Conservation (phyloP, 2,113 vertebrate species). For the Physeter macrocephalus region DNA sequence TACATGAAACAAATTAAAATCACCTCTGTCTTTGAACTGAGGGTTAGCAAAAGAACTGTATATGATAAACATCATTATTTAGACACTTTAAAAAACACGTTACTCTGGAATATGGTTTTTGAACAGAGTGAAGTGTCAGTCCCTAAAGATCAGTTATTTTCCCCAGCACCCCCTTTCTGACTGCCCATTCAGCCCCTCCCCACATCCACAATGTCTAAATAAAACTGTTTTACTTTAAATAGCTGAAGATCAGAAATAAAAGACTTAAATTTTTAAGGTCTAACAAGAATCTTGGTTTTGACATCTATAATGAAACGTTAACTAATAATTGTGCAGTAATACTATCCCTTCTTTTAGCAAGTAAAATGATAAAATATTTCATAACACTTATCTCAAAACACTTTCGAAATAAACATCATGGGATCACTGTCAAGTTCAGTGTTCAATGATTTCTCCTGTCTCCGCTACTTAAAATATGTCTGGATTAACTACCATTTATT, state of each 20-base stretch:
- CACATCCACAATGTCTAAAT: background rate
- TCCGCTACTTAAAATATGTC: background rate
- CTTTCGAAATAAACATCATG: conserved; percentile 22
- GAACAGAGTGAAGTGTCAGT: background rate
- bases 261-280: background rate
- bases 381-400: conserved; percentile 32
- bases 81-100: background rate
- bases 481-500: conserved; percentile 30
- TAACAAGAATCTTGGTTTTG: conserved; percentile 8
- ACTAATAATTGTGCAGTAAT: background rate
- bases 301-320: background rate
- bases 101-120: background rate
- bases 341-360: background rate
- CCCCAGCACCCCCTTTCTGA: background rate
- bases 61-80: background rate
- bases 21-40: background rate
- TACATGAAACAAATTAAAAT: background rate
- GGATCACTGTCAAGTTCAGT: background rate
- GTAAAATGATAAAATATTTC: conserved; percentile 14
- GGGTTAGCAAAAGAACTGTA: background rate
- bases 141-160: background rate
- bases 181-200: background rate
- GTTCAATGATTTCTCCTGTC: conserved; percentile 24
- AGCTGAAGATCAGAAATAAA: background rate
- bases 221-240: background rate